Evolutionary conservation across 2,888 invertebrate species (phyloP).

Genomic region (Eupithecia subumbrata): DNA sequence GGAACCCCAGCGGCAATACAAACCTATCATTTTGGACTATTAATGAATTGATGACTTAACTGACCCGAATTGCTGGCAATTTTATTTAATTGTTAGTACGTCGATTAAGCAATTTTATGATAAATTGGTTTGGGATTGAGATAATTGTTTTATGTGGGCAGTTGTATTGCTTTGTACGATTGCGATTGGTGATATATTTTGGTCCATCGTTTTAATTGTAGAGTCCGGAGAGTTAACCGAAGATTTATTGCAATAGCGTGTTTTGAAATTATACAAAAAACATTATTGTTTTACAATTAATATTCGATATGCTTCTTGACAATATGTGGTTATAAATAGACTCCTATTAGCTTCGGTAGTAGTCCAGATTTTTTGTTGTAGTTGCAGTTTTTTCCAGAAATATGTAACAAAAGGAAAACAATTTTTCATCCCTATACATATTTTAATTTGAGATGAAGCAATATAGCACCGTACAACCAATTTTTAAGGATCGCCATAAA

Average conservation of each 20-base stretch:
- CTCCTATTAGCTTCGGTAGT: background rate
- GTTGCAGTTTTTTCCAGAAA: background rate
- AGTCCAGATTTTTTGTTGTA: background rate
- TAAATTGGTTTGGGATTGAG: constrained; percentile 60
- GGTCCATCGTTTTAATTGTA: constrained; percentile 46
- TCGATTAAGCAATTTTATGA: constrained; percentile 71
- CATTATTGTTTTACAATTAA: background rate
- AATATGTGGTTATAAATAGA: too few relatives aligned
- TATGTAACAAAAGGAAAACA: too few relatives aligned
- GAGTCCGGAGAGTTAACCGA: constrained; percentile 37
- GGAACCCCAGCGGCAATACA: constrained; percentile 53
- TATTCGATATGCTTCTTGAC: background rate
- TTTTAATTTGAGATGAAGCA: background rate
- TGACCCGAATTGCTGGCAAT: constrained; percentile 73
- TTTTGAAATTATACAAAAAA: constrained; percentile 8
- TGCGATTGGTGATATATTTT: constrained; percentile 49
- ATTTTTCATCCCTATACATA: background rate
- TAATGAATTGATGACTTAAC: constrained; percentile 73
- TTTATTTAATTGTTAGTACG: constrained; percentile 67
- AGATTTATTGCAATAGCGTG: constrained; percentile 26
- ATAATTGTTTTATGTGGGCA: constrained; percentile 62
- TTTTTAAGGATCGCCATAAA: constrained; percentile 11
- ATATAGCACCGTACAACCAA: background rate
- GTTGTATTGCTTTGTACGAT: constrained; percentile 43
- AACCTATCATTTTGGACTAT: constrained; percentile 68